Evolutionary conservation across 64 coral and sea anemone genomes (phyloP).

Genomic region (Astreopora myriophthalma): DNA sequence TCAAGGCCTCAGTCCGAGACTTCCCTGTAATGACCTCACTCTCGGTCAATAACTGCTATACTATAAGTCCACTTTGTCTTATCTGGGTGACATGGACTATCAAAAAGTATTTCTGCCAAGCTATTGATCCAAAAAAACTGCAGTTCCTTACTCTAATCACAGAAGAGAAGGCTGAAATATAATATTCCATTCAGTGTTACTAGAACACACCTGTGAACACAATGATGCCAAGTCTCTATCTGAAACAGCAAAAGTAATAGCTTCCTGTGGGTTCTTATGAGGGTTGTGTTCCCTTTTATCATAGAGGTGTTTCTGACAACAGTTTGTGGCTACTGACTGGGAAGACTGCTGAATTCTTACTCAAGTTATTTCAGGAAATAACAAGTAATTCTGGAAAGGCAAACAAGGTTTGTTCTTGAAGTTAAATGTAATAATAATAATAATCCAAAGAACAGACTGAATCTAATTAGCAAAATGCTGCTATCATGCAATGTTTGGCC

Average conservation of each 20-base stretch:
- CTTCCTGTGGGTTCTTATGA: slow-evolving; percentile 34
- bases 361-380: slow-evolving; percentile 17
- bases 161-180: slow-evolving; percentile 4
- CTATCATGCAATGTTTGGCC: no score
- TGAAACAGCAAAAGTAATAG: slow-evolving; percentile 48
- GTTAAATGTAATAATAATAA: no score
- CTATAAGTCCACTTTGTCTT: slow-evolving; percentile 41
- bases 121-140: neutral
- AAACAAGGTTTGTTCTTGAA: neutral
- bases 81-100: slow-evolving; percentile 25
- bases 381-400: slow-evolving; percentile 36
- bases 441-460: no score
- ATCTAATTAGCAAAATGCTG: no score
- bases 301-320: slow-evolving; percentile 27
- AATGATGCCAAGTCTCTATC: slow-evolving; percentile 30
- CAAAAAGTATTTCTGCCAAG: slow-evolving; percentile 45
- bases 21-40: no score
- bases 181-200: neutral
- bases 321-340: slow-evolving; percentile 36
- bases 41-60: no score
- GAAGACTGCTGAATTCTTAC: slow-evolving; percentile 23
- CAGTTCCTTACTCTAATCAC: neutral
- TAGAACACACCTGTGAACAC: slow-evolving; percentile 27
- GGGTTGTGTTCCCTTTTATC: slow-evolving; percentile 21
- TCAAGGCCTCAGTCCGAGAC: no score